Percentiles rank a stretch among this genome's conserved stretches.
phyloP scores from a whole-genome alignment of 1,140 invertebrate species.

The Phortica variegata region DNA sequence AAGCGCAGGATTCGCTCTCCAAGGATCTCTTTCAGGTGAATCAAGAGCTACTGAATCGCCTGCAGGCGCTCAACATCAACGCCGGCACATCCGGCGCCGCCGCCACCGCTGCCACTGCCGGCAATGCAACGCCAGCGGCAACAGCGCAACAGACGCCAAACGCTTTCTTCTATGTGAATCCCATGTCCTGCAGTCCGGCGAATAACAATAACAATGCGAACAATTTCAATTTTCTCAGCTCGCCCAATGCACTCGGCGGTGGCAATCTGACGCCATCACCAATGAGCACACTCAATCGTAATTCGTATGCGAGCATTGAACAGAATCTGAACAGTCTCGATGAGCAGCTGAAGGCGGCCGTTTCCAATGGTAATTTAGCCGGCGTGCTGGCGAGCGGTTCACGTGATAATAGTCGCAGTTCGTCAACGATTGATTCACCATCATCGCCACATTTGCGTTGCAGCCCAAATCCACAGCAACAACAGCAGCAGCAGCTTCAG shows the following conservation, averaged over 20 bases:
- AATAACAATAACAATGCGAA: constrained; percentile 29
- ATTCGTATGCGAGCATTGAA: constrained; percentile 52
- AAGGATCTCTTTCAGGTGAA: constrained; percentile 56
- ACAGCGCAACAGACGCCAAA: constrained; percentile 29
- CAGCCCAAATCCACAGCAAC: constrained; percentile 28
- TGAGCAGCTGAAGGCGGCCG: constrained; percentile 63
- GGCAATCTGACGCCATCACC: constrained; percentile 43
- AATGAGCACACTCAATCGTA: constrained; percentile 45
- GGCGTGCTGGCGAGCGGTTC: constrained; percentile 36
- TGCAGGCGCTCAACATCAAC: constrained; percentile 60
- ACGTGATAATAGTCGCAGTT: constrained; percentile 42
- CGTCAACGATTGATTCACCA: constrained; percentile 45
- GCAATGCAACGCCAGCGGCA: no score
- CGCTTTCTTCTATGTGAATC: constrained; percentile 54
- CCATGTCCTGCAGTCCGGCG: constrained; percentile 41
- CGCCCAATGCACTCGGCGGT: constrained; percentile 26
- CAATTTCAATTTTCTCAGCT: constrained; percentile 44
- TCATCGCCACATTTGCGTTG: constrained; percentile 39
- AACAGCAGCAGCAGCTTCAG: constrained; percentile 19
- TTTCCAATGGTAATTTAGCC: constrained; percentile 53
- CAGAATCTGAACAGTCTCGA: constrained; percentile 51
- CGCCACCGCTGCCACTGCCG: no score
- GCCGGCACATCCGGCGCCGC: constrained; percentile 25
- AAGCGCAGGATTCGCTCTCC: constrained; percentile 40
- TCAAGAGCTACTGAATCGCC: constrained; percentile 62